Evolutionary conservation across 2,113 vertebrate species (phyloP), one percentile per base, ranked within the genome.

Genomic region (Caranx melampygus): DNA sequence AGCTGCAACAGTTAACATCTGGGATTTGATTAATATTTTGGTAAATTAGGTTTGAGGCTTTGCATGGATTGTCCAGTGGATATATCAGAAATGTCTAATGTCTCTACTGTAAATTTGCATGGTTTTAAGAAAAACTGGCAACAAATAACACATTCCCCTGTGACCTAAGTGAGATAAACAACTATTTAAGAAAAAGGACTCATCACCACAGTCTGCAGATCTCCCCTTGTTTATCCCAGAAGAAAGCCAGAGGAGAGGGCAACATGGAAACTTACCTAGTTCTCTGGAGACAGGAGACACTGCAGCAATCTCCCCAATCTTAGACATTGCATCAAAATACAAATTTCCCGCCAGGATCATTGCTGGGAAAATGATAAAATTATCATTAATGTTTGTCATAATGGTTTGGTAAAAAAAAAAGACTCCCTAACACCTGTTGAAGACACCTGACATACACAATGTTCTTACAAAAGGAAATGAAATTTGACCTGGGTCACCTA

Each of bases 321-420:
- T 99, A 82, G 96, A 96, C 84, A 99, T 94, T 65, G 96, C 97
- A 70, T 99, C 98, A 72, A 97, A 99, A 94, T 99, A 99, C n/a
- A 96, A 92, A 95, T 94, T 98, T 91, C 97, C 97, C 37, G 98
- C 97, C 88, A 96, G 87, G 63, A 95, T 94, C 98, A 99, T 99
- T 67, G 95, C 98, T 97, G 91, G 16, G 71, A 76, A 90, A 70
- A 90, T 52, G 60, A 73, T 85, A 77, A 75, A 83, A 87, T 16
- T 18, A 54, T 78, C 1, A 70, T 84, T 79, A 76, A 78, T 70
- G 45, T 79, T 75, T 81, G 26, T 73, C 40, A 68, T 14, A 76
- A 11, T 3, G 42, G 11, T 67, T n/a, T 18, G 1, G 49, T 31
- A 15, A 40, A 49, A 59, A 59, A 51, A 11, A 34, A 21, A 44